Percentiles rank a stretch among this genome's conserved stretches.
Evolutionary conservation across 2,797 vertebrate species (phyloP).

Genomic region (Enteromius mattozi): DNA sequence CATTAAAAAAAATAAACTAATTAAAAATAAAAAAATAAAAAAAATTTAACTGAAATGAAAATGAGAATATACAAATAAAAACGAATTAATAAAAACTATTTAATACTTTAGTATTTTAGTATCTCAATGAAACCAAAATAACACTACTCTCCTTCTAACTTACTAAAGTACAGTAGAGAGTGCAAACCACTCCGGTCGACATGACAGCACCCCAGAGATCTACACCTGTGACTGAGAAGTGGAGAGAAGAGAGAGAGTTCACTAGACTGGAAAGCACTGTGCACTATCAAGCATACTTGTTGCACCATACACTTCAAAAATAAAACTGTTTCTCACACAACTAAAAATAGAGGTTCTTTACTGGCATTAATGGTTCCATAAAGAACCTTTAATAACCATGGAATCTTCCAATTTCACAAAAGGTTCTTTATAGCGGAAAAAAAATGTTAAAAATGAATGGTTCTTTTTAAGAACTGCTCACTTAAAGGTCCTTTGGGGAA

Average conservation of each 20-base stretch:
- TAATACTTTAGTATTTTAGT: not conserved
- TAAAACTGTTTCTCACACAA: not conserved
- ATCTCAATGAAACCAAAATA: not conserved
- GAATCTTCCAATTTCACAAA: not conserved
- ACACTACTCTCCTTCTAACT: constrained; percentile 33
- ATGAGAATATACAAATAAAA: not conserved
- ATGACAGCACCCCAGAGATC: constrained; percentile 92
- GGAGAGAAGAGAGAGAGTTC: constrained; percentile 49
- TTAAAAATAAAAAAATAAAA: not conserved
- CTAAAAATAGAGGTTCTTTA: not conserved
- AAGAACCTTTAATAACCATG: not conserved
- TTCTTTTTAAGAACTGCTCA: not conserved
- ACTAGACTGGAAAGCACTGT: not conserved
- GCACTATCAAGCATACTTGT: constrained; percentile 31
- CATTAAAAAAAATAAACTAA: not conserved
- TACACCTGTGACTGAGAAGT: constrained; percentile 86
- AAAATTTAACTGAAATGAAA: too few species aligned
- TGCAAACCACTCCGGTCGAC: constrained; percentile 92
- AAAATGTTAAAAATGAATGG: not conserved
- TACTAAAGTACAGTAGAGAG: constrained; percentile 97
- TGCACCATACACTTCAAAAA: not conserved
- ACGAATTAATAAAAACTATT: not conserved
- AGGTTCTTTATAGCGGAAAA: not conserved
- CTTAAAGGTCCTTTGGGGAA: not conserved
- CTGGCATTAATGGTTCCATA: not conserved